Percentiles rank a stretch among this genome's conserved stretches.
phyloP scores from a whole-genome alignment of 2,888 invertebrate genomes.

The Sepiola atlantica region DNA sequence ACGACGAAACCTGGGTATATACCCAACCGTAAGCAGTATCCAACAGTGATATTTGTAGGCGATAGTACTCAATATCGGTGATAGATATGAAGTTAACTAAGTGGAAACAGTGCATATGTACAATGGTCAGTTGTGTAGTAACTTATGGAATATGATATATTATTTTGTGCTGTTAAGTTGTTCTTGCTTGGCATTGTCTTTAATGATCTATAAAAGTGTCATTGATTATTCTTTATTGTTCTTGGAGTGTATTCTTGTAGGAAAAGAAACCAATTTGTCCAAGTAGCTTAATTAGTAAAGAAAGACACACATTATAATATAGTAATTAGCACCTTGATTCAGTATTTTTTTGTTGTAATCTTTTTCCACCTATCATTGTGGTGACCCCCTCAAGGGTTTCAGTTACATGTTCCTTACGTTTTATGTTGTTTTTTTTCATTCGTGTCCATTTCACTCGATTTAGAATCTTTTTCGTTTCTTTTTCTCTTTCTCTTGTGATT shows the following conservation, averaged over 20 bases:
- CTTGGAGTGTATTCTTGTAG: background rate
- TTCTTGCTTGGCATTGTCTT: background rate
- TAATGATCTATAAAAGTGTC: conserved; percentile 9
- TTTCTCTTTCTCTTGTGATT: background rate
- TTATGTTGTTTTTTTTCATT: background rate
- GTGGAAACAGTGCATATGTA: no score
- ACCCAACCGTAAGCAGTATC: no score
- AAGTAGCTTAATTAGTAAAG: conserved; percentile 9
- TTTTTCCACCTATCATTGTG: background rate
- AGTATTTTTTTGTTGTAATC: background rate
- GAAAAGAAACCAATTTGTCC: background rate
- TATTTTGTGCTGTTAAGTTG: background rate
- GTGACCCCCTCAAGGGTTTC: background rate
- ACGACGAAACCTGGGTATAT: no score
- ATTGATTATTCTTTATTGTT: background rate
- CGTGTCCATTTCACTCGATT: background rate
- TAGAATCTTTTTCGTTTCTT: background rate
- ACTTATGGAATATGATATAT: background rate
- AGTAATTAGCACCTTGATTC: conserved; percentile 10
- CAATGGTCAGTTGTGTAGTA: no score
- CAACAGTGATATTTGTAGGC: no score
- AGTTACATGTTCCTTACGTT: background rate
- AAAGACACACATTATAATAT: background rate
- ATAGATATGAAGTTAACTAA: no score
- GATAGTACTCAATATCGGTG: no score